These are phyloP conservation scores for Lepus europaeus DNA, from an alignment of 2,113 vertebrate species.

Conservation along the genomic window DNA sequence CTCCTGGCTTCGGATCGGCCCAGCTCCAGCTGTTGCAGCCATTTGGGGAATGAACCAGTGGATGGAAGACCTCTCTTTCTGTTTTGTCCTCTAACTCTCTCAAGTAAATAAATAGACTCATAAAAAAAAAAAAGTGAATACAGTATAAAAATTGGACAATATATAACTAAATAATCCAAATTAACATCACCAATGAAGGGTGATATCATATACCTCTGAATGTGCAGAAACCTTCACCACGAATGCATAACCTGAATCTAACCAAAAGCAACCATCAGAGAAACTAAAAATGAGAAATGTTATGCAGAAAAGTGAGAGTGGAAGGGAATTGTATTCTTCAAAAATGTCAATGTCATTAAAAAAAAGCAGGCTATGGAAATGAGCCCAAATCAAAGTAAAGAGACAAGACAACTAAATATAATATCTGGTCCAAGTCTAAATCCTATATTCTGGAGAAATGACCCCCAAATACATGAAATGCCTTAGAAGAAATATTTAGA, in stretches of 20 bases:
- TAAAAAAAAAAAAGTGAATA: neutral
- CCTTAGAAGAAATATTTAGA: slow-evolving; percentile 58
- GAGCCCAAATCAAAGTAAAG: slow-evolving; percentile 32
- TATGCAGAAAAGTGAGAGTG: slow-evolving; percentile 2
- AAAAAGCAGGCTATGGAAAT: slow-evolving; percentile 8
- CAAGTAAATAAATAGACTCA: too few relatives aligned
- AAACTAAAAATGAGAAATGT: slow-evolving; percentile 62
- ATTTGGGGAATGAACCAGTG: too few relatives aligned
- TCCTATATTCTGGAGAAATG: neutral
- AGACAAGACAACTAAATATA: slow-evolving; percentile 42
- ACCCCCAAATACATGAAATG: neutral
- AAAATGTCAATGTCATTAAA: slow-evolving; percentile 61
- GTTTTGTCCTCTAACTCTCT: too few relatives aligned
- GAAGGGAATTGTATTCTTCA: slow-evolving; percentile 20
- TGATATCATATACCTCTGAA: neutral
- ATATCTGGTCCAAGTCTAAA: neutral
- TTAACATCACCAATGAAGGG: neutral
- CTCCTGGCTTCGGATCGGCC: too few relatives aligned
- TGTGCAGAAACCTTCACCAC: neutral
- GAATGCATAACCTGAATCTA: slow-evolving; percentile 54
- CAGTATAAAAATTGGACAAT: neutral
- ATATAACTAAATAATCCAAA: slow-evolving; percentile 43
- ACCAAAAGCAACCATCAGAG: slow-evolving; percentile 9
- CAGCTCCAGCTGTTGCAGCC: too few relatives aligned
- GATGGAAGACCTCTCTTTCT: too few relatives aligned